Evolutionary conservation across 2,113 vertebrate species (phyloP).

Genomic region (Carassius carassius): DNA sequence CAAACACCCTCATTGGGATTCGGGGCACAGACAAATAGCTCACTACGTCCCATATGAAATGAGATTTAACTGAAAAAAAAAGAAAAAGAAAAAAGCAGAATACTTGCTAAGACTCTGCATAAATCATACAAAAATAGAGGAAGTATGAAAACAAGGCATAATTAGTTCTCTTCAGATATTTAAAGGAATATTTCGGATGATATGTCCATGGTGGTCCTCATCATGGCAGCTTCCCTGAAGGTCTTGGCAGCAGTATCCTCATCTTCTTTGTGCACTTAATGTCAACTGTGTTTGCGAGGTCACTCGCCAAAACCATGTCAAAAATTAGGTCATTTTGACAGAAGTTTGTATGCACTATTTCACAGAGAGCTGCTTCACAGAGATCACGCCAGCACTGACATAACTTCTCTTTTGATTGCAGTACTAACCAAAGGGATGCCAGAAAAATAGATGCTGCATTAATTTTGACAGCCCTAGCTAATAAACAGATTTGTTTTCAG

Average conservation of each 20-base stretch:
- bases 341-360: no score
- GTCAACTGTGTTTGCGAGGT: neutral
- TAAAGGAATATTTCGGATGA: conserved; percentile 67
- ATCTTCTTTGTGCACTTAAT: conserved; percentile 49
- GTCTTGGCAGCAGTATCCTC: conserved; percentile 7
- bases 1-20: conserved; percentile 76
- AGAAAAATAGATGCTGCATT: neutral
- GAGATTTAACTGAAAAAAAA: conserved; percentile 42
- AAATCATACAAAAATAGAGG: conserved; percentile 69
- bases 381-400: neutral
- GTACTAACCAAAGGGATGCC: neutral
- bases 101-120: conserved; percentile 70
- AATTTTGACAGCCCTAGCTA: neutral
- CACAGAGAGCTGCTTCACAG: no score
- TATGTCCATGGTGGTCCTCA: conserved; percentile 67
- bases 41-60: conserved; percentile 72
- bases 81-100: conserved; percentile 30
- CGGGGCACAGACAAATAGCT: conserved; percentile 64
- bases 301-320: neutral
- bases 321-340: no score
- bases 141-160: conserved; percentile 67
- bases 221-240: conserved; percentile 57
- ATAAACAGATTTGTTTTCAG: neutral
- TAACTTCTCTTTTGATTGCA: no score
- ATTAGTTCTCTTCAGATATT: conserved; percentile 72